Conservation (phyloP, 2,113 vertebrate genomes). For the Acanthochromis polyacanthus region DNA sequence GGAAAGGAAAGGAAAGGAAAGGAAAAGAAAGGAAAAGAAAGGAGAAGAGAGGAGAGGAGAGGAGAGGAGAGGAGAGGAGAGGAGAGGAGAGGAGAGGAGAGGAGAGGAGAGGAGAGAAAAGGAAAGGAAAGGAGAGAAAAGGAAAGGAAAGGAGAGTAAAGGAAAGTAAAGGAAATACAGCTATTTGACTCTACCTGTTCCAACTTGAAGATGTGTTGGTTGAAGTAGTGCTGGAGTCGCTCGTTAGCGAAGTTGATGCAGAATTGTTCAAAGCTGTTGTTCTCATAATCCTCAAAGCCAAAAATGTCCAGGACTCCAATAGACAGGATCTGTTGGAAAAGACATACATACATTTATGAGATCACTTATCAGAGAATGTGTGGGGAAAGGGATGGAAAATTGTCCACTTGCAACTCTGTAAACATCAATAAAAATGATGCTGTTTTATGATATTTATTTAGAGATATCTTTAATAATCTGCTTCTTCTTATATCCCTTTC, state of each 20-base stretch:
- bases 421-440: background rate
- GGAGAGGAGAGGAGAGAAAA: background rate
- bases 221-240: conserved; percentile 96
- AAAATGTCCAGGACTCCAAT: conserved; percentile 98
- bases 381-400: background rate
- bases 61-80: conserved; percentile 2
- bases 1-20: no score
- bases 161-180: background rate
- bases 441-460: conserved; percentile 19
- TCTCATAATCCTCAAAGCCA: conserved; percentile 98
- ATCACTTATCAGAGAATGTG: background rate
- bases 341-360: background rate
- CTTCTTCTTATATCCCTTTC: background rate
- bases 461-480: background rate
- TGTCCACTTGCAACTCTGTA: background rate
- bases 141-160: background rate
- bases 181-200: conserved; percentile 87
- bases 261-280: conserved; percentile 98
- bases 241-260: conserved; percentile 99
- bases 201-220: conserved; percentile 97
- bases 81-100: background rate
- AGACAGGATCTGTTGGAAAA: conserved; percentile 88
- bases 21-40: no score
- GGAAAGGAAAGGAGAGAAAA: background rate
- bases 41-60: background rate